Evolutionary conservation across 2,113 vertebrate genomes (phyloP).

Genomic region (Amblyornis subalaris): DNA sequence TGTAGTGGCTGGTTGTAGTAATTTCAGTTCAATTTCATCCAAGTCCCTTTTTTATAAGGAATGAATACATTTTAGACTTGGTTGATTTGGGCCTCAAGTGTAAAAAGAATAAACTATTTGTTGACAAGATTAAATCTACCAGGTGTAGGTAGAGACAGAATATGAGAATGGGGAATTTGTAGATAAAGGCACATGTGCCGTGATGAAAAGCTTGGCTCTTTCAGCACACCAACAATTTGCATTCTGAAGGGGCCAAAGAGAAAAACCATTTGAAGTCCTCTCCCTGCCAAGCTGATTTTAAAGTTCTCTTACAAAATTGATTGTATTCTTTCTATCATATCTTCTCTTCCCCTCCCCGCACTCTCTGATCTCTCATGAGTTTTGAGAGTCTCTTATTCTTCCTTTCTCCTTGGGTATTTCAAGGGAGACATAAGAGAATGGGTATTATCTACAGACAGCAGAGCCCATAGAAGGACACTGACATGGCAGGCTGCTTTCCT

Average conservation of each 20-base stretch:
- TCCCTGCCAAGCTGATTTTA: not conserved
- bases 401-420: not conserved
- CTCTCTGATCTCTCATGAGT: not conserved
- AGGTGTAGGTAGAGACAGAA: not conserved
- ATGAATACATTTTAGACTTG: not conserved
- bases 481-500: not conserved
- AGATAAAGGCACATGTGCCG: not conserved
- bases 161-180: not conserved
- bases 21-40: not conserved
- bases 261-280: not conserved
- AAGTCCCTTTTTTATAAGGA: not conserved
- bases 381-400: not conserved
- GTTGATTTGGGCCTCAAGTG: not conserved
- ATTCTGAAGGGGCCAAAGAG: not conserved
- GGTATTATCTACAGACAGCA: not conserved
- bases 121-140: not conserved
- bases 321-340: not conserved
- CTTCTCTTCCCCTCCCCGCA: fast-evolving
- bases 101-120: not conserved
- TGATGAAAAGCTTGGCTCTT: not conserved
- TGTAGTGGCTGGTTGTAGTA: not conserved
- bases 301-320: not conserved
- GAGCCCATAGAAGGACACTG: not conserved
- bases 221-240: not conserved
- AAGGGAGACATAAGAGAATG: not conserved